A percentile compares a stretch with the other conserved stretches of the same genome.
These are phyloP conservation scores for Scolanthus callimorphus DNA, from an alignment of 92 coral and sea anemone species.

Conservation along the genomic window DNA sequence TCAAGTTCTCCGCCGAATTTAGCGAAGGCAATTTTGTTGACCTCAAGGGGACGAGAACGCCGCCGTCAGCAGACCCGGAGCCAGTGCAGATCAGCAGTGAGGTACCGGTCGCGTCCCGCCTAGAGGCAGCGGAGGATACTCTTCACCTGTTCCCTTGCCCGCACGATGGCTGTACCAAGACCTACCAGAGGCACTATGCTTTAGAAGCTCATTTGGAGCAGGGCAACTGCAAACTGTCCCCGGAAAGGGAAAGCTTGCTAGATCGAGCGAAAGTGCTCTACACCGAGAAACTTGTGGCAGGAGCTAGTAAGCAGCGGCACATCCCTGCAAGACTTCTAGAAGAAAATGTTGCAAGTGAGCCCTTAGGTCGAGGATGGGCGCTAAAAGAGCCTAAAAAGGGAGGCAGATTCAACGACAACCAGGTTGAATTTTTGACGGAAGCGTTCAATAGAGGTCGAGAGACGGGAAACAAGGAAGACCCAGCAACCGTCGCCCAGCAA, in stretches of 20 bases:
- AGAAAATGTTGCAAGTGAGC: no score
- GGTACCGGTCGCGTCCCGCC: background rate
- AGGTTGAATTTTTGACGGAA: no score
- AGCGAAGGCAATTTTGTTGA: background rate
- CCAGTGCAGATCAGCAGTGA: no score
- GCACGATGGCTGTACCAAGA: constrained; percentile 5
- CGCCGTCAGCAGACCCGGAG: background rate
- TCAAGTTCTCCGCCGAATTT: no score
- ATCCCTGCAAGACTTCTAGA: no score
- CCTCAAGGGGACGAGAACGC: background rate
- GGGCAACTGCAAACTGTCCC: constrained; percentile 26
- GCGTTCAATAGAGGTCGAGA: no score
- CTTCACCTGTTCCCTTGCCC: constrained; percentile 22
- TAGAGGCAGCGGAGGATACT: constrained; percentile 1
- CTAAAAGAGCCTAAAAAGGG: constrained; percentile 18
- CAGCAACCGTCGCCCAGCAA: constrained; percentile 39
- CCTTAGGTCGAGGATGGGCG: no score
- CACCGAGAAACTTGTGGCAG: constrained; percentile 16
- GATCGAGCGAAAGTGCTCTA: constrained; percentile 33
- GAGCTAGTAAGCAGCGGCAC: no score
- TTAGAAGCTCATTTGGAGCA: constrained; percentile 18
- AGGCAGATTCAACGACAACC: constrained; percentile 30
- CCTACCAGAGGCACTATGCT: constrained; percentile 13
- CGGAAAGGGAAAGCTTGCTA: constrained; percentile 28
- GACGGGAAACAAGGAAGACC: constrained; percentile 52